Evolutionary conservation across 2,888 invertebrate species (phyloP).

Genomic region (Pheosia tremula): DNA sequence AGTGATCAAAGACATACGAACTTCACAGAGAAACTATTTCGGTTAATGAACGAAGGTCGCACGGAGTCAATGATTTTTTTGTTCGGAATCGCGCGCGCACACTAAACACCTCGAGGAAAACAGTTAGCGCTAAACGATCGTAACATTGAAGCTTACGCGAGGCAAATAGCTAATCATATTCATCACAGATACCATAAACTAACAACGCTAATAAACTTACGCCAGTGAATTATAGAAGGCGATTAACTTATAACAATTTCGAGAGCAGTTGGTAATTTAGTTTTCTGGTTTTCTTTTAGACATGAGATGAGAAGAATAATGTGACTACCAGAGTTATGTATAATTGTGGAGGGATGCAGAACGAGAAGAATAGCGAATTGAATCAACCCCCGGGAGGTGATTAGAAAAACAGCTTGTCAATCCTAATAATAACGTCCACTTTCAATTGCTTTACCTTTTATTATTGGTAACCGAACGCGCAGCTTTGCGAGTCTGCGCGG

Average conservation of each 20-base stretch:
- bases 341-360: too few relatives aligned
- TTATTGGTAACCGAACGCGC: too few relatives aligned
- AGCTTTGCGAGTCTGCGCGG: too few relatives aligned
- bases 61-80: neutral
- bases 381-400: too few relatives aligned
- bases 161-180: constrained; percentile 29
- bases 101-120: constrained; percentile 17
- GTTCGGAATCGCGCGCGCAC: constrained; percentile 13
- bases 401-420: too few relatives aligned
- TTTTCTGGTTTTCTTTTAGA: too few relatives aligned
- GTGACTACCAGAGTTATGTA: too few relatives aligned
- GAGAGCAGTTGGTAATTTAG: neutral
- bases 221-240: constrained; percentile 26
- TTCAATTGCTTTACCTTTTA: too few relatives aligned
- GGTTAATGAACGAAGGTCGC: constrained; percentile 5
- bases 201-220: constrained; percentile 29
- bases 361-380: too few relatives aligned
- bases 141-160: constrained; percentile 23
- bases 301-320: too few relatives aligned
- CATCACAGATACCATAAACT: constrained; percentile 26
- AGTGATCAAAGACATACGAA: constrained; percentile 11
- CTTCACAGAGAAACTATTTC: constrained; percentile 4
- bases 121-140: constrained; percentile 12
- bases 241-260: constrained; percentile 28
- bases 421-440: too few relatives aligned